Conservation (phyloP, 2,888 invertebrate species). For the Drosophila antonietae region DNA sequence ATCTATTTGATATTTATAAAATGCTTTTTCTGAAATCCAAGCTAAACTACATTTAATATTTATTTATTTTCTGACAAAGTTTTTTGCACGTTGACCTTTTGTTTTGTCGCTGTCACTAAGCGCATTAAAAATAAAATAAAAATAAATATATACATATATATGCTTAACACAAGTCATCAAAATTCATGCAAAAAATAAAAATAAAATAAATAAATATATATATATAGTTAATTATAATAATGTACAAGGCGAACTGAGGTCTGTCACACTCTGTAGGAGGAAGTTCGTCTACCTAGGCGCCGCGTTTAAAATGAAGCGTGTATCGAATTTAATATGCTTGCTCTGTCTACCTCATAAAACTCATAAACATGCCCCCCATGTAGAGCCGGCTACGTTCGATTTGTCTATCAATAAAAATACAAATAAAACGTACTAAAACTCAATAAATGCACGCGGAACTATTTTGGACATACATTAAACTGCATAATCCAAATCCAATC, state of each 20-base stretch:
- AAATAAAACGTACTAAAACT: slow-evolving; percentile 31
- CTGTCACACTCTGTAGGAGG: slow-evolving; percentile 59
- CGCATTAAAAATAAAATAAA: slow-evolving; percentile 29
- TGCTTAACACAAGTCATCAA: slow-evolving; percentile 33
- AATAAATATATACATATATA: slow-evolving; percentile 5
- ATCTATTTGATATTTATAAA: neutral
- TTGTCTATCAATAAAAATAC: slow-evolving; percentile 36
- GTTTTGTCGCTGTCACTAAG: slow-evolving; percentile 23
- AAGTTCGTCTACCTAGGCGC: slow-evolving; percentile 59
- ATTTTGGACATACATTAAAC: slow-evolving; percentile 2
- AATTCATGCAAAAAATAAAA: slow-evolving; percentile 39
- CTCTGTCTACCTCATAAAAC: slow-evolving; percentile 49
- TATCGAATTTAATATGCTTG: slow-evolving; percentile 64
- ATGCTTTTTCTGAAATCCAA: neutral
- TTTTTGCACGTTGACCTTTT: slow-evolving; percentile 65
- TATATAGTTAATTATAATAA: slow-evolving; percentile 21
- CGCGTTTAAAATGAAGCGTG: slow-evolving; percentile 68
- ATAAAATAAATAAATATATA: neutral
- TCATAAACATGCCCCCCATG: slow-evolving; percentile 42
- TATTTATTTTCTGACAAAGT: slow-evolving; percentile 36
- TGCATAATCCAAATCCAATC: slow-evolving; percentile 10
- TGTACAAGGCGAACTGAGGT: slow-evolving; percentile 59
- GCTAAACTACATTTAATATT: slow-evolving; percentile 7
- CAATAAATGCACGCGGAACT: slow-evolving; percentile 47
- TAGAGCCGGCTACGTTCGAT: slow-evolving; percentile 29